These are phyloP conservation scores for Thermophis baileyi DNA, from an alignment of 2,113 vertebrate genomes.

Conservation along the genomic window DNA sequence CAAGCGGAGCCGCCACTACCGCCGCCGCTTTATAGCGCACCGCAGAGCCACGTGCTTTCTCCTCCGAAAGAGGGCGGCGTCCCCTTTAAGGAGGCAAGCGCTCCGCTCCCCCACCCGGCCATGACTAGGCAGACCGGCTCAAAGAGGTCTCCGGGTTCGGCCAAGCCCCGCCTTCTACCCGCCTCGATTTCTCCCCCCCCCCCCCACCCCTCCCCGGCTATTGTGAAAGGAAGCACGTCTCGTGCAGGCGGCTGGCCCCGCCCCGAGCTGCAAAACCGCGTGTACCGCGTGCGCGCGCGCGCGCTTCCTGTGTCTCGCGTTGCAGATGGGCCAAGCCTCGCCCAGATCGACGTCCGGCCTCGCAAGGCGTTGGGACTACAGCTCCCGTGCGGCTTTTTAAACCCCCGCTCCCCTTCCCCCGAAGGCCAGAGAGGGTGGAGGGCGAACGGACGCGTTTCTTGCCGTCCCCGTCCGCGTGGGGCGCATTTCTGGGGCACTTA, in stretches of 20 bases:
- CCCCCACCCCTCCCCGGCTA: background rate
- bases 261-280: background rate
- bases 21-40: background rate
- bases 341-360: background rate
- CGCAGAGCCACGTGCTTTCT: background rate
- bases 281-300: background rate
- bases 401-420: no score
- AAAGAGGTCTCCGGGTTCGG: background rate
- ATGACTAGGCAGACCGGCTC: conserved; percentile 15
- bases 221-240: conserved; percentile 15
- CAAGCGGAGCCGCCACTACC: background rate
- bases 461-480: background rate
- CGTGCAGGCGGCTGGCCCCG: background rate
- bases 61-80: background rate
- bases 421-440: no score
- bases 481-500: background rate
- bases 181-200: background rate
- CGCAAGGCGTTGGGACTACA: background rate
- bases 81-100: conserved; percentile 1
- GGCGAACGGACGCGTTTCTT: background rate
- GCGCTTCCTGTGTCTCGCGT: background rate
- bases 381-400: background rate
- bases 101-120: background rate
- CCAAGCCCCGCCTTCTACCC: background rate
- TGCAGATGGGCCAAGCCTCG: background rate